phyloP scores from a whole-genome alignment of 2,888 invertebrate species.

The Callimorpha dominula region DNA sequence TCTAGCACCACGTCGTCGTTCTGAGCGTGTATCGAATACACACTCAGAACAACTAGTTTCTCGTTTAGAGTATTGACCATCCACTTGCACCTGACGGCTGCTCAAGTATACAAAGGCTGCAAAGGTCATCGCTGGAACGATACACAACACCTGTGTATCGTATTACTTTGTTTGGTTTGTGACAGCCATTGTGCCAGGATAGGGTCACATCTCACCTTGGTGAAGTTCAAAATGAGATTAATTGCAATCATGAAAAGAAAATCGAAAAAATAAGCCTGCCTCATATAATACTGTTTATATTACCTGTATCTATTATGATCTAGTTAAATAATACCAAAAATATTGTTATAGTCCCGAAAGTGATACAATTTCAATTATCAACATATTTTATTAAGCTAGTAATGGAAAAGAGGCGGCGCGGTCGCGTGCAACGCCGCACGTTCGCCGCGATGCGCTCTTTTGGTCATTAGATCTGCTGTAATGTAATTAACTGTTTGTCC shows the following conservation, averaged over 20 bases:
- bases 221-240: background rate
- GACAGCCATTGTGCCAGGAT: background rate
- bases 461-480: background rate
- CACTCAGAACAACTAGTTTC: background rate
- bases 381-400: background rate
- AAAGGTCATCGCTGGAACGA: background rate
- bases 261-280: too few species aligned
- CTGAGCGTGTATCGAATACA: background rate
- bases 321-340: background rate
- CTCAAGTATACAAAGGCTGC: too few species aligned
- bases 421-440: background rate
- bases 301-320: background rate
- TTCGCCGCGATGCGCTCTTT: background rate
- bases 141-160: background rate
- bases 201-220: too few species aligned
- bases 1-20: background rate
- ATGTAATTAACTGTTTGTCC: background rate
- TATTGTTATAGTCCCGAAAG: background rate
- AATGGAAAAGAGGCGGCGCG: background rate
- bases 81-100: constrained; percentile 1
- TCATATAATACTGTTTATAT: too few species aligned
- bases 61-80: constrained; percentile 3
- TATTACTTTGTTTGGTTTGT: background rate
- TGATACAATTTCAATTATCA: constrained; percentile 4
- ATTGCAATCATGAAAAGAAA: background rate